Percentiles rank a stretch among this genome's conserved stretches.
phyloP scores from a whole-genome alignment of 1,140 invertebrate genomes.

The Pseudomyrmex flavicornis region DNA sequence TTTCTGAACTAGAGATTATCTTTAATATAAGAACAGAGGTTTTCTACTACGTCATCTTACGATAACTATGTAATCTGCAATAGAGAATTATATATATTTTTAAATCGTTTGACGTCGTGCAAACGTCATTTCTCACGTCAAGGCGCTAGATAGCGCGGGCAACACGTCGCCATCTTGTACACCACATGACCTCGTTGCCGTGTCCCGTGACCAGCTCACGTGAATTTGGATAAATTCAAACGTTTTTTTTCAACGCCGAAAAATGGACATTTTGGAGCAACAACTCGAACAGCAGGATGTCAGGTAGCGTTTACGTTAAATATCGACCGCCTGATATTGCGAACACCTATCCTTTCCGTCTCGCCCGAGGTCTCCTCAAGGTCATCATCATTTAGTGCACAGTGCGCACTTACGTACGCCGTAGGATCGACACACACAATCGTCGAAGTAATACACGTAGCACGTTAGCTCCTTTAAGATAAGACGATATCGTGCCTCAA shows the following conservation, averaged over 20 bases:
- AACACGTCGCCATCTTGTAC: slow-evolving; percentile 81
- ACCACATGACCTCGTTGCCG: slow-evolving; percentile 86
- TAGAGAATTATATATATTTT: too few species aligned
- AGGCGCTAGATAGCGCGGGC: slow-evolving; percentile 66
- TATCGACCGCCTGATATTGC: slow-evolving; percentile 60
- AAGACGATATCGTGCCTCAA: slow-evolving; percentile 54
- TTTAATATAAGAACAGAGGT: too few species aligned
- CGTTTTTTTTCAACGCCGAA: slow-evolving; percentile 80
- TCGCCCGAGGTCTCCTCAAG: slow-evolving; percentile 79
- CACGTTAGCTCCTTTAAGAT: slow-evolving; percentile 51
- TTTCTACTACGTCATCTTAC: too few species aligned
- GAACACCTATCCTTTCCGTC: slow-evolving; percentile 67
- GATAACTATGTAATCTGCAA: too few species aligned
- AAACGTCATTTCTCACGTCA: too few species aligned
- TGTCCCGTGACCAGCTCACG: slow-evolving; percentile 86
- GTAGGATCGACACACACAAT: slow-evolving; percentile 64
- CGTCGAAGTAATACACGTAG: slow-evolving; percentile 72
- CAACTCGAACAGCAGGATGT: slow-evolving; percentile 83
- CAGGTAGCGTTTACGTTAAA: slow-evolving; percentile 78
- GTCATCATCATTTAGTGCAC: slow-evolving; percentile 80
- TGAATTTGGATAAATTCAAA: slow-evolving; percentile 86
- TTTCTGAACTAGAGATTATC: too few species aligned
- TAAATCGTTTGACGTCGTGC: neutral
- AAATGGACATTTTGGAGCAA: slow-evolving; percentile 85
- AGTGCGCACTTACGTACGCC: slow-evolving; percentile 76